Percentiles rank a stretch among this genome's conserved stretches.
Conservation (phyloP, 2,797 vertebrate species). For the Brachyalestes nurse region DNA sequence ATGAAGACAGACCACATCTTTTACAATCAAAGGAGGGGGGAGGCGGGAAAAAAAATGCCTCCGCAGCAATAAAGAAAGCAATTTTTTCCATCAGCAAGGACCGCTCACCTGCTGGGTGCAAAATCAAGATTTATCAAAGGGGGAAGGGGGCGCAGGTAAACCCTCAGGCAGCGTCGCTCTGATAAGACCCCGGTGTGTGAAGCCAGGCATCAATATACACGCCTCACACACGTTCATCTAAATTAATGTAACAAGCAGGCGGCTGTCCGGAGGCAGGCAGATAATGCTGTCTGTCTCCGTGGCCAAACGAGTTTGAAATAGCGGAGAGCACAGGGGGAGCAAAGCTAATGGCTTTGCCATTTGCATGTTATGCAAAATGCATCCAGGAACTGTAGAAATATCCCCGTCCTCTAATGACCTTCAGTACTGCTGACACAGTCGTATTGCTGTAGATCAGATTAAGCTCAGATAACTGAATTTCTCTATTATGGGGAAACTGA, state of each 20-base stretch:
- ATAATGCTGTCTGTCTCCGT: constrained; percentile 37
- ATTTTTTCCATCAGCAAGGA: constrained; percentile 38
- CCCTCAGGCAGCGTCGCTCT: constrained; percentile 46
- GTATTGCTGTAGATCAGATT: neutral
- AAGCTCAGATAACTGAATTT: neutral
- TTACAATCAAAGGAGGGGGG: constrained; percentile 44
- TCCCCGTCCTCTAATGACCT: neutral
- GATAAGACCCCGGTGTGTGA: constrained; percentile 42
- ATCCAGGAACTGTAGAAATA: neutral
- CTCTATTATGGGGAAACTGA: neutral
- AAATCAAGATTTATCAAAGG: constrained; percentile 50
- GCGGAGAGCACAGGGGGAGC: constrained; percentile 5
- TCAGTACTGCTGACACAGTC: neutral
- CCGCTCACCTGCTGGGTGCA: constrained; percentile 33
- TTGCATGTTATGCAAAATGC: constrained; percentile 22
- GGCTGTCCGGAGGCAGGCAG: constrained; percentile 36
- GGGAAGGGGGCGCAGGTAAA: constrained; percentile 29
- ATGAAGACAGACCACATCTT: constrained; percentile 45
- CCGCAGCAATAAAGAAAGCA: constrained; percentile 35
- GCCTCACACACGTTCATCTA: constrained; percentile 37
- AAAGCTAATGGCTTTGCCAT: constrained; percentile 32
- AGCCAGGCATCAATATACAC: constrained; percentile 40
- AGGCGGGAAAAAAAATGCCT: constrained; percentile 30
- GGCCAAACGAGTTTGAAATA: constrained; percentile 14
- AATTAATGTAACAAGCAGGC: constrained; percentile 49